Evolutionary conservation across 2,113 vertebrate species (phyloP).

Genomic region (Narcine bancroftii): DNA sequence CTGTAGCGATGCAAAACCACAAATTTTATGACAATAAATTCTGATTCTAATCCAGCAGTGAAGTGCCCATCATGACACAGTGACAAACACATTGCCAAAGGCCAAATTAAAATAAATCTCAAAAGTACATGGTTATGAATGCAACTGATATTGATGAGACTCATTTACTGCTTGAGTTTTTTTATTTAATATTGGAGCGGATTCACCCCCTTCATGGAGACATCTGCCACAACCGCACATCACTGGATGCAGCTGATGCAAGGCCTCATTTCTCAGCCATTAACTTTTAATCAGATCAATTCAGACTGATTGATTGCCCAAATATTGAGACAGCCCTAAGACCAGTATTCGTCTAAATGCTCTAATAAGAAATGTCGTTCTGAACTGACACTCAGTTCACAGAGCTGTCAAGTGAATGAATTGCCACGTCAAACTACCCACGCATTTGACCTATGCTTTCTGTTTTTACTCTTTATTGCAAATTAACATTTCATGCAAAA

Average conservation of each 20-base stretch:
- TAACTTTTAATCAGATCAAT: not conserved
- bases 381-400: not conserved
- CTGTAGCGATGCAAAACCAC: too few species aligned
- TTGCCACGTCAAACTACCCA: constrained; percentile 28
- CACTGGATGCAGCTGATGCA: not conserved
- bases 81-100: not conserved
- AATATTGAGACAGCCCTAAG: not conserved
- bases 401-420: constrained; percentile 23
- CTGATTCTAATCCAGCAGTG: too few species aligned
- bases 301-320: not conserved
- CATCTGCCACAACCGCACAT: not conserved
- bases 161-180: not conserved
- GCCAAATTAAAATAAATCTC: not conserved
- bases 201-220: not conserved
- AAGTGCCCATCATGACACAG: not conserved
- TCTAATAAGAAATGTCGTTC: not conserved
- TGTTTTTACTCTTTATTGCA: not conserved
- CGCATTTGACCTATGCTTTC: not conserved
- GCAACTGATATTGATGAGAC: not conserved
- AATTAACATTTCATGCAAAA: too few species aligned
- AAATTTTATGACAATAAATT: too few species aligned
- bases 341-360: not conserved
- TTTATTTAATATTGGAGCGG: not conserved
- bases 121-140: not conserved
- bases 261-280: constrained; percentile 4